Conservation (phyloP, 2,888 invertebrate genomes). For the Lissocephala sabroskyi region DNA sequence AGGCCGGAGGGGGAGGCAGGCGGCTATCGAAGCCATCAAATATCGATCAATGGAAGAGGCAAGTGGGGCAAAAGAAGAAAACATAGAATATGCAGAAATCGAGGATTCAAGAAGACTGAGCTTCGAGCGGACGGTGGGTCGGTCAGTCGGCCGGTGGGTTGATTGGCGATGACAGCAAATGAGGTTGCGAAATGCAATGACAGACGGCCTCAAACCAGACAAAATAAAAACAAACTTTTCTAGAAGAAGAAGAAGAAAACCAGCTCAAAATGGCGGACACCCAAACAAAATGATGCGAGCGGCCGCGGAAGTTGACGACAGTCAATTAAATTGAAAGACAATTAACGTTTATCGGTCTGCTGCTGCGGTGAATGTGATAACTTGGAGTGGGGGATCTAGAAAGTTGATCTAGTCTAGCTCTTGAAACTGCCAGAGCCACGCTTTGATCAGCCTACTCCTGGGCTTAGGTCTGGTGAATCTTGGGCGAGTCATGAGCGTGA, state of each 20-base stretch:
- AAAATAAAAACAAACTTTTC: conserved; percentile 20
- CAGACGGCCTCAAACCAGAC: conserved; percentile 15
- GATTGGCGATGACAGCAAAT: conserved; percentile 58
- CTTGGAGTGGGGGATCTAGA: too few relatives aligned
- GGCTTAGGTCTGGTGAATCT: not conserved
- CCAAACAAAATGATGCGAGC: conserved; percentile 21
- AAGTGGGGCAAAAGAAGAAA: conserved; percentile 10
- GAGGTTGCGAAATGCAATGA: conserved; percentile 58
- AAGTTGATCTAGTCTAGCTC: too few relatives aligned
- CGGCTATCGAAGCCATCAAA: conserved; percentile 1
- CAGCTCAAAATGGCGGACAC: conserved; percentile 34
- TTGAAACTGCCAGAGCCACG: too few relatives aligned
- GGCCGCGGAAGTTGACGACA: conserved; percentile 46
- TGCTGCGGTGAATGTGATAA: too few relatives aligned
- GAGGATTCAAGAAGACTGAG: conserved; percentile 5
- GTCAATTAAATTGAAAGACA: conserved; percentile 45
- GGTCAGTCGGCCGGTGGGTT: conserved; percentile 38
- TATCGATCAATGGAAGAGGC: conserved; percentile 44
- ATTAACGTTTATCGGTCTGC: too few relatives aligned
- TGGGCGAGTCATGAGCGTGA: conserved; percentile 47
- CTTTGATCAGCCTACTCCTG: too few relatives aligned
- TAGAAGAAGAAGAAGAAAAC: not conserved
- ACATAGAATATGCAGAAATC: conserved; percentile 42
- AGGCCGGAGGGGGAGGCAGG: too few relatives aligned
- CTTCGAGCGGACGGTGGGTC: too few relatives aligned